These are phyloP conservation scores for Cloeon dipterum DNA, from an alignment of 2,888 invertebrate genomes.

Conservation along the genomic window DNA sequence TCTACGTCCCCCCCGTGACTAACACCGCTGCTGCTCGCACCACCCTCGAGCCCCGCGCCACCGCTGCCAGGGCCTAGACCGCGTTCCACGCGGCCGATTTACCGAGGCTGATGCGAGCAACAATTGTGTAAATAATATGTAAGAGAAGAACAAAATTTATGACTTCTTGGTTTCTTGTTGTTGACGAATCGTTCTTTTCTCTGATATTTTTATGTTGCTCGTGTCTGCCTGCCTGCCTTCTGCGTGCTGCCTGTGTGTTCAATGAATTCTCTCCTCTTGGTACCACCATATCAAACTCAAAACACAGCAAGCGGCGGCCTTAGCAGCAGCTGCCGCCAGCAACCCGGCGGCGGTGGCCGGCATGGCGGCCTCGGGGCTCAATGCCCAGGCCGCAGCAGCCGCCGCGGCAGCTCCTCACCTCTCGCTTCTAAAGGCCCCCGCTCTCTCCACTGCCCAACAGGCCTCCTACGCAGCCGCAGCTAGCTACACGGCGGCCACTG, in stretches of 20 bases:
- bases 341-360: neutral
- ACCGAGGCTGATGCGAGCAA: too few species aligned
- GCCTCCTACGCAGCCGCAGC: constrained; percentile 72
- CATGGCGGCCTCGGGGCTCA: neutral
- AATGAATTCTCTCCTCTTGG: too few species aligned
- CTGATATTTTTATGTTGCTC: constrained; percentile 1
- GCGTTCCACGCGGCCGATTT: too few species aligned
- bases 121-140: too few species aligned
- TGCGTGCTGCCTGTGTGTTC: constrained; percentile 2
- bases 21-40: too few species aligned
- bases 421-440: constrained; percentile 55
- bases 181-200: constrained; percentile 1
- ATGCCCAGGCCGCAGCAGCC: constrained; percentile 20
- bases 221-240: constrained; percentile 1
- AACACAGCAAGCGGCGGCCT: neutral
- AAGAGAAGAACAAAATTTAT: too few species aligned
- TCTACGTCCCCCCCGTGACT: too few species aligned
- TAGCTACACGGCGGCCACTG: constrained; percentile 67
- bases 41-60: too few species aligned
- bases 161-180: too few species aligned
- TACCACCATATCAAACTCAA: too few species aligned
- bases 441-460: constrained; percentile 34
- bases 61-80: too few species aligned
- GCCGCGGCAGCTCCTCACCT: constrained; percentile 28
- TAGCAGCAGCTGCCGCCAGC: neutral